Conservation (phyloP, 1,140 invertebrate species). For the Tetranychus urticae region DNA sequence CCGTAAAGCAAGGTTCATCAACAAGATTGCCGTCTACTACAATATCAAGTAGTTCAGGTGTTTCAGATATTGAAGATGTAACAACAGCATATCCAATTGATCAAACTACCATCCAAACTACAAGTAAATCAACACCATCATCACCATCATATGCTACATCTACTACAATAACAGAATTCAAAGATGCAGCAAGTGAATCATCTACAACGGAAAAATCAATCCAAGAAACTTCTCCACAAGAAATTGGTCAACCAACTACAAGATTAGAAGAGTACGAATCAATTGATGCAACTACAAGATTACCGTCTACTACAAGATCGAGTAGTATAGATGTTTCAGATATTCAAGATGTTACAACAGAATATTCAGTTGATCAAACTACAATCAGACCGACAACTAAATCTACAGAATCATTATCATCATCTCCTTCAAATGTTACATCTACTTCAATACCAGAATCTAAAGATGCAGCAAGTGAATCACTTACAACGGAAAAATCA, state of each 20-base stretch:
- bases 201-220: neutral
- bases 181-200: constrained; percentile 1
- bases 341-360: neutral
- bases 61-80: no score
- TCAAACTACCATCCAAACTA: no score
- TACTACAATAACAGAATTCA: constrained; percentile 2
- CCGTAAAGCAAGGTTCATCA: no score
- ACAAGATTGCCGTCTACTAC: neutral
- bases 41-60: neutral
- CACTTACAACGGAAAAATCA: no score
- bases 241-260: neutral
- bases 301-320: neutral
- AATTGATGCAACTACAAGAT: neutral
- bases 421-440: neutral
- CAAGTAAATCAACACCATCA: no score
- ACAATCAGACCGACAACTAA: neutral
- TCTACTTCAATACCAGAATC: no score
- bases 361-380: neutral
- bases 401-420: neutral
- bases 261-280: neutral
- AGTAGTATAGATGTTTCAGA: neutral
- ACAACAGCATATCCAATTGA: no score
- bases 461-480: no score
- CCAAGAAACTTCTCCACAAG: neutral
- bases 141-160: constrained; percentile 3